phyloP scores from a whole-genome alignment of 2,113 vertebrate species.

The Melanerpes formicivorus region DNA sequence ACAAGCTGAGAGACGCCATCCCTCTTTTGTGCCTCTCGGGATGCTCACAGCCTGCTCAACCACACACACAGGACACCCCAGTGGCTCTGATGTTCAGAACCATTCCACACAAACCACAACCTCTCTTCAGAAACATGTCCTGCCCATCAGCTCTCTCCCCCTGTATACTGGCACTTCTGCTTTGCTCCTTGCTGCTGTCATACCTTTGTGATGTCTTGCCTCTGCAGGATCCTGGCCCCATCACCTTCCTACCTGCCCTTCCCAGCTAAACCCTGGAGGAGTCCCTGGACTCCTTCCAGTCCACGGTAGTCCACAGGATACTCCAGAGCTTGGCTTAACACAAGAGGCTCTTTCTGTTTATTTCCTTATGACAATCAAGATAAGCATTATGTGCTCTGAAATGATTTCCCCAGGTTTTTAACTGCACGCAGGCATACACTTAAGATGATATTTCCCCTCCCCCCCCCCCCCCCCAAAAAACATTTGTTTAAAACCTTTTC shows the following conservation, averaged over 20 bases:
- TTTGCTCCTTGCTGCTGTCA: background rate
- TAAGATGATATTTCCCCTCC: background rate
- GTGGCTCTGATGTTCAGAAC: background rate
- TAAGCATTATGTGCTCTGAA: background rate
- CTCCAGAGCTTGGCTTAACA: background rate
- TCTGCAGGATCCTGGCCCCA: background rate
- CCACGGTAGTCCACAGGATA: too few species aligned
- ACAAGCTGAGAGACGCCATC: too few species aligned
- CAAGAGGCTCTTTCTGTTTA: background rate
- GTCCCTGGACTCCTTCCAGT: background rate
- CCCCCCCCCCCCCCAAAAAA: too few species aligned
- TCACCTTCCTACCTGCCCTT: too few species aligned
- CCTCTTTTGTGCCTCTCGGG: too few species aligned
- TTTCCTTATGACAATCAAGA: background rate
- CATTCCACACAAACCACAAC: background rate
- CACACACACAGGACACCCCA: too few species aligned
- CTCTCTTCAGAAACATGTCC: too few species aligned
- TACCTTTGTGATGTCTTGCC: background rate
- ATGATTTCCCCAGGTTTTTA: background rate
- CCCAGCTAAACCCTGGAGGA: background rate
- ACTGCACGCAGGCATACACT: background rate
- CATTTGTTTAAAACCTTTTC: background rate
- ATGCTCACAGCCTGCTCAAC: too few species aligned
- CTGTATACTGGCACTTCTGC: background rate
- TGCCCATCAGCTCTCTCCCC: background rate